A percentile compares a stretch with the other conserved stretches of the same genome.
Conservation (phyloP, 1,140 invertebrate species). For the Drosophila pachea region DNA sequence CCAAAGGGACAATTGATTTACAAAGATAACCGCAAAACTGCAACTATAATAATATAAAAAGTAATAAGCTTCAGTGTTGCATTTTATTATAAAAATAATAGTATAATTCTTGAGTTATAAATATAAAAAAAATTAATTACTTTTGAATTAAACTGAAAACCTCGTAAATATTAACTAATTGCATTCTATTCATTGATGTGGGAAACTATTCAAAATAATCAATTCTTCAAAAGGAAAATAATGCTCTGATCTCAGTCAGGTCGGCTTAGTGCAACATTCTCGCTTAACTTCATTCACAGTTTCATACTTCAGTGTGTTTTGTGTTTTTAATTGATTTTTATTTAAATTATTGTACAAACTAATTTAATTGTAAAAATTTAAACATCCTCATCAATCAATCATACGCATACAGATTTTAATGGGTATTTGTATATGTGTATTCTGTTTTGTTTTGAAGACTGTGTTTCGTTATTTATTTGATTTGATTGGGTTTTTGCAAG, state of each 20-base stretch:
- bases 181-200: constrained; percentile 6
- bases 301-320: constrained; percentile 19
- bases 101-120: constrained; percentile 36
- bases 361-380: constrained; percentile 76
- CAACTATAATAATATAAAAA: constrained; percentile 19
- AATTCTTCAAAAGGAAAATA: constrained; percentile 4
- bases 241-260: neutral
- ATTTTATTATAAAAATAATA: constrained; percentile 49
- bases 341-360: constrained; percentile 77
- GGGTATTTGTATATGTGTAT: constrained; percentile 29
- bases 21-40: neutral
- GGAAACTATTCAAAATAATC: constrained; percentile 5
- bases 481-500: constrained; percentile 62
- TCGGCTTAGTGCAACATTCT: constrained; percentile 7
- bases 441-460: constrained; percentile 22
- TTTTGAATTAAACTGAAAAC: constrained; percentile 30
- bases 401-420: constrained; percentile 67
- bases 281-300: constrained; percentile 14
- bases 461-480: constrained; percentile 34
- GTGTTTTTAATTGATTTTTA: constrained; percentile 73
- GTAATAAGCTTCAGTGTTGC: constrained; percentile 34
- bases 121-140: constrained; percentile 35
- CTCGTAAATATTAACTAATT: constrained; percentile 7
- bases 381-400: constrained; percentile 67
- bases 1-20: constrained; percentile 14